Percentiles rank a stretch among this genome's conserved stretches.
These are phyloP conservation scores for Phrynocephalus forsythii DNA, from an alignment of 2,797 vertebrate species.

Conservation along the genomic window DNA sequence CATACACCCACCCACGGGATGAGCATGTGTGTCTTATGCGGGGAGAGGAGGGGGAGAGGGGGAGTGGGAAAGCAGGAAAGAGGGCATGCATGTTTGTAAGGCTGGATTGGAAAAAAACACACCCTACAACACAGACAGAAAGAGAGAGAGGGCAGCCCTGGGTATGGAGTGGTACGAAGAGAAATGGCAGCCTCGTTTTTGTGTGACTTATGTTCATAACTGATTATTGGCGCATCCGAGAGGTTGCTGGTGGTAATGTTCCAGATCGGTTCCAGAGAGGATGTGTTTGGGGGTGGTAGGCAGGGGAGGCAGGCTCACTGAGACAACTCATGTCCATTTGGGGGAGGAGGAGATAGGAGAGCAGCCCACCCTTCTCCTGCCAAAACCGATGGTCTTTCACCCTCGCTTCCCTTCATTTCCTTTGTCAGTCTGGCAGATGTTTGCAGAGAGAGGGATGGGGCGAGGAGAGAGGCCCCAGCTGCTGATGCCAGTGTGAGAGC, in stretches of 20 bases:
- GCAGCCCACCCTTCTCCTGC: neutral
- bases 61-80: too few relatives aligned
- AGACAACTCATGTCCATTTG: neutral
- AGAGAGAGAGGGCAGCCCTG: neutral
- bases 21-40: too few relatives aligned
- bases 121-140: neutral
- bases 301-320: neutral
- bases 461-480: neutral
- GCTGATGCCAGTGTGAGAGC: neutral
- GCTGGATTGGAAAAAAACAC: too few relatives aligned
- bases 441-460: neutral
- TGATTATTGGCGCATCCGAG: neutral
- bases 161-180: neutral
- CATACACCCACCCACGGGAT: too few relatives aligned
- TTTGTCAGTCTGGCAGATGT: conserved; percentile 24
- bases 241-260: neutral
- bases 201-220: neutral
- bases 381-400: conserved; percentile 1
- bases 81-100: too few relatives aligned
- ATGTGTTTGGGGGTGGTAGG: too few relatives aligned
- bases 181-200: neutral
- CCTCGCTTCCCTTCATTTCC: neutral
- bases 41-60: neutral
- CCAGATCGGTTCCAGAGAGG: neutral
- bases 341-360: neutral